Conservation (phyloP, 1,140 invertebrate species). For the Oreohelix idahoensis region DNA sequence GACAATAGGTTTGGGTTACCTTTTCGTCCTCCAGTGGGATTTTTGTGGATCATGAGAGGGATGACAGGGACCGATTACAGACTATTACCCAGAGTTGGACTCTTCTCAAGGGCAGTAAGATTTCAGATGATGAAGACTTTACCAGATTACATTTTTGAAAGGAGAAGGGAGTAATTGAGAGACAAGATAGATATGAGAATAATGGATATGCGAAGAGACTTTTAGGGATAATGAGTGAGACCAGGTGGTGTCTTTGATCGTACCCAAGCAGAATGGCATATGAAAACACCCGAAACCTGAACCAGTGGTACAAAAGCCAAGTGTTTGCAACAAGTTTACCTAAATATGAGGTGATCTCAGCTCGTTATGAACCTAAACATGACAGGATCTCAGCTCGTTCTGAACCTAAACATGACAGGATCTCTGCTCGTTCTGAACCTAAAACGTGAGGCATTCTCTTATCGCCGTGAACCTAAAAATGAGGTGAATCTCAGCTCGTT, state of each 20-base stretch:
- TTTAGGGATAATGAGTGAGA: conserved; percentile 4
- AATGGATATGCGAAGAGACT: conserved; percentile 14
- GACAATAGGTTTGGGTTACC: conserved; percentile 30
- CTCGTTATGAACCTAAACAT: too few species aligned
- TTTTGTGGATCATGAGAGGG: conserved; percentile 7
- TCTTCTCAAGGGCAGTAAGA: not conserved
- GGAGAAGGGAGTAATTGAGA: conserved; percentile 32
- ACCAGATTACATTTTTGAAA: conserved; percentile 31
- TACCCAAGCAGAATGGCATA: conserved; percentile 10
- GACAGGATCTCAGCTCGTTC: too few species aligned
- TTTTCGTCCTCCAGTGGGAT: conserved; percentile 2
- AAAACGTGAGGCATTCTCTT: too few species aligned
- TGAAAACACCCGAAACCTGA: not conserved
- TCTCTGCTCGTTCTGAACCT: too few species aligned
- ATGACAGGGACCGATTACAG: not conserved
- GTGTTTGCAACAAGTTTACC: not conserved
- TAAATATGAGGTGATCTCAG: not conserved
- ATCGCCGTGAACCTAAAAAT: too few species aligned
- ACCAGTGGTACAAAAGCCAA: not conserved
- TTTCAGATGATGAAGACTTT: conserved; percentile 3
- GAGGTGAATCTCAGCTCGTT: too few species aligned
- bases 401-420: too few species aligned
- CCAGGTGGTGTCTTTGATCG: not conserved
- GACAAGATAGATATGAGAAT: conserved; percentile 13
- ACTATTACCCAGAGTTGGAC: not conserved